Base-by-base conservation (phyloP, 2,797 vertebrate species). In the Anabas testudineus region DNA sequence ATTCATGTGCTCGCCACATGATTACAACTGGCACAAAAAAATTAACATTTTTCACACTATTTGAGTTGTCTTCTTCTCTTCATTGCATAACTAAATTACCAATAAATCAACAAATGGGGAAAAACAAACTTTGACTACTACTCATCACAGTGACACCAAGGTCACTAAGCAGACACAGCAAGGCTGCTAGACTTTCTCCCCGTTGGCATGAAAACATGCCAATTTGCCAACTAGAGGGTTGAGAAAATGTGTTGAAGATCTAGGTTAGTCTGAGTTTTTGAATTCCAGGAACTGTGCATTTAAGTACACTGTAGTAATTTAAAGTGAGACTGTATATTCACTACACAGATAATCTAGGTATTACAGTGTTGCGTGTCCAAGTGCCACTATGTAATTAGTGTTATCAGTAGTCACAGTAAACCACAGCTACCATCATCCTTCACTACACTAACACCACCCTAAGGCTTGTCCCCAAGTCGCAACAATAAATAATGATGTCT, bases 361-460 rank as follows among this genome's bases (percentile, higher is more conserved):
- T 32, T 59, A 59, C 34, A 71, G 49, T 24, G 32, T 16, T 51
- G 49, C 47, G 21, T 18, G 32, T 52, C 16, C 21, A 65, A 66
- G 52, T 39, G 26, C 24, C 13, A 36, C 21, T 41, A 15, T 60
- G 37, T 24, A 14, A 63, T 67, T 47, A 58, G 10, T 10, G 45
- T 67, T 56, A 72, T 70, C 15, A 59, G 30, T 58, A 63, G 48
- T n/a, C 56, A 57, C 39, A 41, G 42, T 57, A 63, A 70, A 80
- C 70, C 16, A 2, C 22, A 52, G 30, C 64, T 16, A 18, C 66
- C 51, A 58, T 71, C 47, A 47, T 56, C 60, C 51, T 66, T 34
- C 30, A 49, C 32, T 22, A 55, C 34, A 52, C 53, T 5, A 41
- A 68, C 57, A 62, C 26, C 69, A 39, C 18, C 69, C 52, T 71